Evolutionary conservation across 2,797 vertebrate species (phyloP).

Genomic region (Anguilla marmorata): DNA sequence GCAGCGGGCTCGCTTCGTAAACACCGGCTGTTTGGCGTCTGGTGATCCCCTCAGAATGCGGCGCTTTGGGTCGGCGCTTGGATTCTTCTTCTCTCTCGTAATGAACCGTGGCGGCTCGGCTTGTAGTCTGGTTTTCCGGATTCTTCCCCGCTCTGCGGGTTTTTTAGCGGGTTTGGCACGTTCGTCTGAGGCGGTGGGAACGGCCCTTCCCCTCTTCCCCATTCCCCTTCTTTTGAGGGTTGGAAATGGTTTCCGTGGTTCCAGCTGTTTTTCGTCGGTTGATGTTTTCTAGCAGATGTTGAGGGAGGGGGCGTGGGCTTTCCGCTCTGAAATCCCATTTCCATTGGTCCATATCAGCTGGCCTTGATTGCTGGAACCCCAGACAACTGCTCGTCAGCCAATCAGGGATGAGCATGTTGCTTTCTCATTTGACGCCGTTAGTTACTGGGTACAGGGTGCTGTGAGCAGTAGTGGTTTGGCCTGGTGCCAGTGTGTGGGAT

Average conservation of each 20-base stretch:
- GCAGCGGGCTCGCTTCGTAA: background rate
- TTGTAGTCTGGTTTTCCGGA: background rate
- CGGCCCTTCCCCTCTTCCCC: background rate
- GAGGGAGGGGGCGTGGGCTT: background rate
- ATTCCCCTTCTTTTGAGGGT: background rate
- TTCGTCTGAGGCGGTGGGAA: slow-evolving; percentile 9
- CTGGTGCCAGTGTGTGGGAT: background rate
- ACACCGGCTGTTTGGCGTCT: background rate
- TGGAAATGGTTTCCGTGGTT: background rate
- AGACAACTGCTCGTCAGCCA: background rate
- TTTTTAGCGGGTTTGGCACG: background rate
- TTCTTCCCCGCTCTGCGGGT: background rate
- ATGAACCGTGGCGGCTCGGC: slow-evolving; percentile 11
- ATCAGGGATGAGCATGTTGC: background rate
- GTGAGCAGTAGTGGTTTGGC: background rate
- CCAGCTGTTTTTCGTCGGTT: slow-evolving; percentile 18
- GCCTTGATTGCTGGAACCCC: background rate
- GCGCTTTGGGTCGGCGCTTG: background rate
- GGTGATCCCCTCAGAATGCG: background rate
- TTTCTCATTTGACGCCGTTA: background rate
- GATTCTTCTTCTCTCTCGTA: background rate
- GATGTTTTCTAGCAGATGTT: slow-evolving; percentile 9
- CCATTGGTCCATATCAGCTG: background rate
- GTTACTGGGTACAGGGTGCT: background rate
- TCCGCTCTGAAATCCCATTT: background rate